phyloP scores from a whole-genome alignment of 2,797 vertebrate species.

The Heliangelus exortis region DNA sequence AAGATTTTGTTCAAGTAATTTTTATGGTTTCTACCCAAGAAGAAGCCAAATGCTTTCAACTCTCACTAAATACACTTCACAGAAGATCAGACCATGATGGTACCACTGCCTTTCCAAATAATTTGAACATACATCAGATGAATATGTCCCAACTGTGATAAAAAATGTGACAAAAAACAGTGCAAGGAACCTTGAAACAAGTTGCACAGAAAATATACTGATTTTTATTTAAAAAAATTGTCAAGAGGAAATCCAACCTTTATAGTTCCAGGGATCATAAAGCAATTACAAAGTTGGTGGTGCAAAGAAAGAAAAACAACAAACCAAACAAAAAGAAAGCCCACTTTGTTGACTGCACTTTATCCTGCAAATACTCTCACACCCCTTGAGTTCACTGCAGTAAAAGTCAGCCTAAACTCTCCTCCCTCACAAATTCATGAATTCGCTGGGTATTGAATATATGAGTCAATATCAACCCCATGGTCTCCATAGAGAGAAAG shows the following conservation, averaged over 20 bases:
- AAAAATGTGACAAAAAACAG: not conserved
- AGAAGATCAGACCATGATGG: not conserved
- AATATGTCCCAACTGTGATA: not conserved
- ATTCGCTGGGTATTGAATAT: not conserved
- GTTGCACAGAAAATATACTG: not conserved
- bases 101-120: not conserved
- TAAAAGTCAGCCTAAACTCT: not conserved
- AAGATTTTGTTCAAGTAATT: not conserved
- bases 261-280: not conserved
- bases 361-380: not conserved
- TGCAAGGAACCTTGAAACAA: not conserved
- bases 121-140: not conserved
- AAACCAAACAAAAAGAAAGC: no score
- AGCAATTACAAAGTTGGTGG: not conserved
- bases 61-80: not conserved
- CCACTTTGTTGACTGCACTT: not conserved
- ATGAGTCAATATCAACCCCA: not conserved
- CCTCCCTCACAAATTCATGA: not conserved
- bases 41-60: not conserved
- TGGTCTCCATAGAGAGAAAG: not conserved
- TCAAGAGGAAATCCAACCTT: not conserved
- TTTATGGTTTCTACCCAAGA: not conserved
- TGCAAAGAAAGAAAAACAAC: not conserved
- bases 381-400: not conserved
- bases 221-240: not conserved